Evolutionary conservation across 2,797 vertebrate genomes (phyloP), one percentile per base, ranked within the genome.

Genomic region (Sebastes hopkinsi): DNA sequence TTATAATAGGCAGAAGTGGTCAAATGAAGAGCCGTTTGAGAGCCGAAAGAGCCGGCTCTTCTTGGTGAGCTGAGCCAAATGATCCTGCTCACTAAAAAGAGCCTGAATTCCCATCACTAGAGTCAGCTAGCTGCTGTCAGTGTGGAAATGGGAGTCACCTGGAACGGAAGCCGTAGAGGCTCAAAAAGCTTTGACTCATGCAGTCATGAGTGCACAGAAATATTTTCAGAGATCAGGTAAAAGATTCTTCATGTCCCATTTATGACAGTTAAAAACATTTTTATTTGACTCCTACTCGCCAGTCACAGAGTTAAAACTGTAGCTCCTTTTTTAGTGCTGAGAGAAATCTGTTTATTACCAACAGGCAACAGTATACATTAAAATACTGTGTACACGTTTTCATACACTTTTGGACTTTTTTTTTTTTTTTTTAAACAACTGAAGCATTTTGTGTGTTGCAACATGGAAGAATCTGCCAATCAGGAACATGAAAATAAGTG

Each of bases 81-180:
- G 36, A 38, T 38, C 36, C 2, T 3, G 13, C 36, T 38, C 36
- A 38, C 36, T 38, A 38, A 14, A 38, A 38, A 38, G 36, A 38
- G 36, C 36, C 36, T 6, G 1, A 38, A 38, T 38, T 38, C 36
- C 13, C 36, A 38, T 38, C 36, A 38, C 36, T 1, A 14, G 64
- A 73, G 42, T 1, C 29, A 66, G 22, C 67, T 3, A 13, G 76
- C 65, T 60, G 83, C 90, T 89, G 87, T 90, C 88, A 85, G 18
- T 79, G 71, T 83, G 89, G 85, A 92, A 92, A 90, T 92, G 89
- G 88, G 90, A 92, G 94, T 95, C 92, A 95, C 90, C 94, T 94
- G 94, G 83, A 78, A 95, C 93, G 94, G 95, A 91, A 89, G 64
- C 89, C 87, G 84, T 2, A n/a, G 69, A 89, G 86, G 92, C 1